These are phyloP conservation scores for Lacerta viridis DNA, from an alignment of 2,797 vertebrate species.

Conservation along the genomic window DNA sequence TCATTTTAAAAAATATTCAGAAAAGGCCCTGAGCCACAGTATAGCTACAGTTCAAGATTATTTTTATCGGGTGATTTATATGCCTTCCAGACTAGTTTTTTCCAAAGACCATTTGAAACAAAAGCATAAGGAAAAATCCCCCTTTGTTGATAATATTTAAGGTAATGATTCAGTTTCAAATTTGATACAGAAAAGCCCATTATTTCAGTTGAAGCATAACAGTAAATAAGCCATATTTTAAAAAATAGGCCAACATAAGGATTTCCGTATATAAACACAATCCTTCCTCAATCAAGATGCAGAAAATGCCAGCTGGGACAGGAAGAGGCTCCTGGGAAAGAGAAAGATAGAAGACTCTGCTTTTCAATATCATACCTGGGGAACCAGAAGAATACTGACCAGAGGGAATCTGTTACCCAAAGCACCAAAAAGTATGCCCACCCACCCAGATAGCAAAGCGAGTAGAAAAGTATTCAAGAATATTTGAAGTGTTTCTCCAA, in stretches of 20 bases:
- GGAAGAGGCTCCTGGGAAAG: neutral
- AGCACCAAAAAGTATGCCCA: neutral
- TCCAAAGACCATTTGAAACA: constrained; percentile 7
- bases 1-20: constrained; percentile 10
- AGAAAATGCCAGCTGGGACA: constrained; percentile 10
- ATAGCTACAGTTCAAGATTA: constrained; percentile 15
- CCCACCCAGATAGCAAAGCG: neutral
- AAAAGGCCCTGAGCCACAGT: neutral
- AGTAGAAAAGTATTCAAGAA: neutral
- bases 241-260: neutral
- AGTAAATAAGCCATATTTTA: neutral
- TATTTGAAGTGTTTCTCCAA: neutral
- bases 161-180: constrained; percentile 16
- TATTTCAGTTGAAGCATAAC: neutral
- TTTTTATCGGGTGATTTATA: neutral
- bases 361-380: constrained; percentile 23
- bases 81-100: constrained; percentile 13
- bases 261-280: constrained; percentile 3
- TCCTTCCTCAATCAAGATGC: neutral
- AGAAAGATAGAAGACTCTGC: neutral
- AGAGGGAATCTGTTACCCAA: neutral
- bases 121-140: neutral
- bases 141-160: neutral
- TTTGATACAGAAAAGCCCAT: neutral
- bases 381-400: constrained; percentile 24